Conservation (phyloP, 2,888 invertebrate species). For the Drosophila anomalipes region DNA sequence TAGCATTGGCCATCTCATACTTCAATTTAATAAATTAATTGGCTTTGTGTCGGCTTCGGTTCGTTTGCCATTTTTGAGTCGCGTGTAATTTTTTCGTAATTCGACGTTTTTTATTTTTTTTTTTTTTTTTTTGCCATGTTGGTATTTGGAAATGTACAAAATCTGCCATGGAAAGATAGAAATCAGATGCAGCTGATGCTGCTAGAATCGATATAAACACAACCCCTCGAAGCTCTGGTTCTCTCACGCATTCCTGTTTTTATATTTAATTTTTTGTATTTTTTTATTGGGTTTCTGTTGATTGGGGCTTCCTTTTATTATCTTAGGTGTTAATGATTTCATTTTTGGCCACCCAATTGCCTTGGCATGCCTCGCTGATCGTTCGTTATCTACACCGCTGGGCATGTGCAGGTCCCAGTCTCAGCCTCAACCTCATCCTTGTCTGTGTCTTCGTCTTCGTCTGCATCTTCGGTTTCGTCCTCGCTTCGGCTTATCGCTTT, state of each 20-base stretch:
- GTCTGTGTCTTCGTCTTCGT: constrained; percentile 5
- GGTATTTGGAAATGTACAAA: constrained; percentile 71
- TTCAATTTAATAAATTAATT: constrained; percentile 85
- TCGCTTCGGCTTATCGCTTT: constrained; percentile 80
- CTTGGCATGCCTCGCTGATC: constrained; percentile 50
- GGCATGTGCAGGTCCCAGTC: constrained; percentile 48
- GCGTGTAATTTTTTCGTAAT: constrained; percentile 36
- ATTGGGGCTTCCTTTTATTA: constrained; percentile 67
- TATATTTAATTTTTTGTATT: constrained; percentile 1
- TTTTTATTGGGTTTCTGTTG: constrained; percentile 33
- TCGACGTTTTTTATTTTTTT: constrained; percentile 13
- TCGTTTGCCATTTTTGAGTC: constrained; percentile 54
- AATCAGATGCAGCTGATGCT: constrained; percentile 62
- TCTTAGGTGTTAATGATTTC: constrained; percentile 85
- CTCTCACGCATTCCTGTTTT: constrained; percentile 75
- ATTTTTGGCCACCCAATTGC: constrained; percentile 85
- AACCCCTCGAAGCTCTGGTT: not conserved
- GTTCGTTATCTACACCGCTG: constrained; percentile 63
- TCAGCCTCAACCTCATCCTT: constrained; percentile 5
- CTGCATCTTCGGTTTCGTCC: constrained; percentile 42
- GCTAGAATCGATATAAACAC: constrained; percentile 3
- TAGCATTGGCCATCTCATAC: constrained; percentile 70
- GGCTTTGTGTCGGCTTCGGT: constrained; percentile 79
- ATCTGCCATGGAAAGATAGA: constrained; percentile 83
- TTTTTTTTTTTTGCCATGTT: constrained; percentile 25